Percentiles rank a stretch among this genome's conserved stretches.
Conservation (phyloP, 2,113 vertebrate species). For the Morone saxatilis region DNA sequence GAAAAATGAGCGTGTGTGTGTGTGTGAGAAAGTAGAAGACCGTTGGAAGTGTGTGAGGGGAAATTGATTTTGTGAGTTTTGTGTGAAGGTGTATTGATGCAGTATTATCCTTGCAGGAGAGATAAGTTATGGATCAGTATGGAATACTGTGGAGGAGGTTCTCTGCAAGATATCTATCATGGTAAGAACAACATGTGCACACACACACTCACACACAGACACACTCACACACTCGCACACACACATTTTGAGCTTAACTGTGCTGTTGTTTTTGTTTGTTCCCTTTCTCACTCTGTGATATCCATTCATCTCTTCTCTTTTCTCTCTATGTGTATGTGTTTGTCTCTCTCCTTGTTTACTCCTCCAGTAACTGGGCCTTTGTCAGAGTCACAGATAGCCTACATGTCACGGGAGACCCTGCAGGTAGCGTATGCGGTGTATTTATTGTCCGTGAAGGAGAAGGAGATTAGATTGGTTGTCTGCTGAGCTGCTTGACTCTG, state of each 20-base stretch:
- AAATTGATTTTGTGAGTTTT: not conserved
- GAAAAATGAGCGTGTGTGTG: not conserved
- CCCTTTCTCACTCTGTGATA: not conserved
- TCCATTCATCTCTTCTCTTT: not conserved
- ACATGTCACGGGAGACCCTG: slow-evolving; percentile 97
- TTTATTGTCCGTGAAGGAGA: not conserved
- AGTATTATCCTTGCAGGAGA: slow-evolving; percentile 84
- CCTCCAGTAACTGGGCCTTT: slow-evolving; percentile 94
- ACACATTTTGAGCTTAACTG: not conserved
- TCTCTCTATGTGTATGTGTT: not conserved
- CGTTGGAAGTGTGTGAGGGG: not conserved
- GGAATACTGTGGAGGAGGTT: slow-evolving; percentile 98
- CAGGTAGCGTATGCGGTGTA: slow-evolving; percentile 84
- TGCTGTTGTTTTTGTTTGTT: not conserved
- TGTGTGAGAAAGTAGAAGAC: not conserved
- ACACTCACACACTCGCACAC: not conserved
- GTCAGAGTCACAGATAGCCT: slow-evolving; percentile 97
- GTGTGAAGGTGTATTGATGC: slow-evolving; percentile 23
- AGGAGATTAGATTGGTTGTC: not conserved
- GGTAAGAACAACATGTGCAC: slow-evolving; percentile 78
- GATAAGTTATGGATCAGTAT: slow-evolving; percentile 99
- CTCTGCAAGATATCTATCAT: slow-evolving; percentile 98
- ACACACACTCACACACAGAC: slow-evolving; percentile 12
- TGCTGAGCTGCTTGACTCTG: not conserved
- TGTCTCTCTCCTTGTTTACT: not conserved